phyloP scores from a whole-genome alignment of 2,113 vertebrate genomes.

The Ctenomys sociabilis region DNA sequence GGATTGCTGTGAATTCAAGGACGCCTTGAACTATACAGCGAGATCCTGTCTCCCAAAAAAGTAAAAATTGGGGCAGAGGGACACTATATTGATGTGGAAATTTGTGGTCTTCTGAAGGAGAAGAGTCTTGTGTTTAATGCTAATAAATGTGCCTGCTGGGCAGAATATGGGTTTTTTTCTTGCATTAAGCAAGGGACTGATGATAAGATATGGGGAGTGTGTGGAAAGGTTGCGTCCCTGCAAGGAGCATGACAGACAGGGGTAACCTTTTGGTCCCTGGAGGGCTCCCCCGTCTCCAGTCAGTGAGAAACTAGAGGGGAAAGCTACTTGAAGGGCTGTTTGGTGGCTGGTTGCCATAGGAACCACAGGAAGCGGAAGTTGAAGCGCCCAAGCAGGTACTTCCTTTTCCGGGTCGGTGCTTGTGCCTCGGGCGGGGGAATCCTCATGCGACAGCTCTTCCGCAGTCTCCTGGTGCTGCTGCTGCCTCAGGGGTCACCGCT shows the following conservation, averaged over 20 bases:
- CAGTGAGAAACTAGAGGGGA: background rate
- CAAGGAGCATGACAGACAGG: too few relatives aligned
- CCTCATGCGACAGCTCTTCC: background rate
- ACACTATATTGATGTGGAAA: background rate
- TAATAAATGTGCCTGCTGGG: conserved; percentile 75
- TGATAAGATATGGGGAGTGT: background rate
- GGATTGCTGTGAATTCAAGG: background rate
- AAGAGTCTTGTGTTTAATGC: background rate
- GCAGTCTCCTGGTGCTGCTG: accelerated
- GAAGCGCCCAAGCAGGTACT: accelerated
- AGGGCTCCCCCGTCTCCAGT: too few relatives aligned
- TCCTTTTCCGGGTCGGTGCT: conserved; percentile 41
- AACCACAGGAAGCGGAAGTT: conserved; percentile 49
- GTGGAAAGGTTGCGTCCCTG: too few relatives aligned
- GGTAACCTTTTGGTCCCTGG: accelerated
- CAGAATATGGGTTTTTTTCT: conserved; percentile 41
- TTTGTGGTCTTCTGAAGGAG: background rate
- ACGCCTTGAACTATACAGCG: background rate
- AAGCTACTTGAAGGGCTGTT: accelerated
- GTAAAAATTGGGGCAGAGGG: background rate
- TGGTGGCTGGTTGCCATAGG: background rate
- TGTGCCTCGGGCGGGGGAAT: accelerated
- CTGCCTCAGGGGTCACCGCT: accelerated
- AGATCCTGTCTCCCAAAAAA: background rate
- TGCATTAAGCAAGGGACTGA: background rate